Evolutionary conservation across 2,797 vertebrate genomes (phyloP).

Genomic region (Chelmon rostratus): DNA sequence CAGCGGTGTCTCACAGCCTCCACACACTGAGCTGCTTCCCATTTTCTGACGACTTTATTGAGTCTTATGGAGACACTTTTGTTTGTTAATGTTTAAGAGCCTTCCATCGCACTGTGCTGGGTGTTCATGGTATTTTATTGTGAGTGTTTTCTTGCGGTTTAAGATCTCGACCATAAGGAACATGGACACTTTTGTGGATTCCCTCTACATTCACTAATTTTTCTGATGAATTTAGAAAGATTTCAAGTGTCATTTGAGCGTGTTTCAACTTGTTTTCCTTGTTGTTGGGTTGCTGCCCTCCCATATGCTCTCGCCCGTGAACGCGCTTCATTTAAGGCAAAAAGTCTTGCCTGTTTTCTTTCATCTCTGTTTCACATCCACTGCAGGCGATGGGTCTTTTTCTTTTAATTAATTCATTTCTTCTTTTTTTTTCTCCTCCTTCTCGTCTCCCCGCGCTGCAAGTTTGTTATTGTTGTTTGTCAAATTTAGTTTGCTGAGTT

Average conservation of each 20-base stretch:
- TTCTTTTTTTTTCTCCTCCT: neutral
- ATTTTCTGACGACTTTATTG: neutral
- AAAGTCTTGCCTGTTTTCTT: constrained; percentile 49
- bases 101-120: neutral
- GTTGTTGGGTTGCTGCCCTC: constrained; percentile 11
- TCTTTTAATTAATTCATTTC: constrained; percentile 61
- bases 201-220: neutral
- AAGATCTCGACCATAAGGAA: neutral
- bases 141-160: neutral
- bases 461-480: constrained; percentile 80
- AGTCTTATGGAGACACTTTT: neutral
- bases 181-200: neutral
- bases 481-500: constrained; percentile 83
- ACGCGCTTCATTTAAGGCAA: constrained; percentile 53
- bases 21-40: neutral
- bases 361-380: constrained; percentile 50
- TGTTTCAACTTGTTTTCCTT: constrained; percentile 2
- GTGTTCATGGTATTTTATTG: neutral
- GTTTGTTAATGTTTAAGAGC: neutral
- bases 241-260: neutral
- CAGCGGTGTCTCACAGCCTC: constrained; percentile 1
- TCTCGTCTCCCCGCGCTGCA: constrained; percentile 60
- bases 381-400: constrained; percentile 44
- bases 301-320: constrained; percentile 22
- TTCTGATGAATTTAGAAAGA: neutral